A percentile compares a stretch with the other conserved stretches of the same genome.
Conservation (phyloP, 2,888 invertebrate species). For the Tenthredo amoena region DNA sequence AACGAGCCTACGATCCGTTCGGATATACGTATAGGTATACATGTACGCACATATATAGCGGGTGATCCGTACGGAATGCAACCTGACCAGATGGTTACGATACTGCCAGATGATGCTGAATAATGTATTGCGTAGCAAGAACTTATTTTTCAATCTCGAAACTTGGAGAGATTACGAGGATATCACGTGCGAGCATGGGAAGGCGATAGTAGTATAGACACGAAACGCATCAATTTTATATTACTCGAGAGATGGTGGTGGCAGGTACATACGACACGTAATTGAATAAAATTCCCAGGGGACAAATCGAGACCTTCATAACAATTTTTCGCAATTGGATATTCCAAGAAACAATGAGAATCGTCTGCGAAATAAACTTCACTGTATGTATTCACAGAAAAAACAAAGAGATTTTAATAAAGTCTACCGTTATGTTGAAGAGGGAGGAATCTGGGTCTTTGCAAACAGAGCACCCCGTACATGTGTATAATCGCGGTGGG, state of each 20-base stretch:
- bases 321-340: background rate
- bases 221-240: slow-evolving; percentile 35
- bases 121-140: slow-evolving; percentile 6
- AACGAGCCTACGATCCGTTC: slow-evolving; percentile 22
- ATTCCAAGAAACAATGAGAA: background rate
- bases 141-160: slow-evolving; percentile 11
- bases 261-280: background rate
- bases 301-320: background rate
- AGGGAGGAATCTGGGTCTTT: background rate
- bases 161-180: slow-evolving; percentile 27
- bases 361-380: background rate
- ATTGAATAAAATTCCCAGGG: slow-evolving; percentile 7
- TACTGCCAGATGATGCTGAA: background rate
- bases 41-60: slow-evolving; percentile 1
- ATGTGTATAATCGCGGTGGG: slow-evolving; percentile 41
- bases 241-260: slow-evolving; percentile 23
- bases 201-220: slow-evolving; percentile 14
- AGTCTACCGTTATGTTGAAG: background rate
- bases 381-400: background rate
- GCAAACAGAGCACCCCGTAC: slow-evolving; percentile 24
- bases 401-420: background rate
- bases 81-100: background rate
- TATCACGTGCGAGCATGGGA: background rate
- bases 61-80: slow-evolving; percentile 7
- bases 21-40: slow-evolving; percentile 13